Percentiles rank a stretch among this genome's conserved stretches.
Evolutionary conservation across 2,113 vertebrate species (phyloP).

Genomic region (Perca schrenkii): DNA sequence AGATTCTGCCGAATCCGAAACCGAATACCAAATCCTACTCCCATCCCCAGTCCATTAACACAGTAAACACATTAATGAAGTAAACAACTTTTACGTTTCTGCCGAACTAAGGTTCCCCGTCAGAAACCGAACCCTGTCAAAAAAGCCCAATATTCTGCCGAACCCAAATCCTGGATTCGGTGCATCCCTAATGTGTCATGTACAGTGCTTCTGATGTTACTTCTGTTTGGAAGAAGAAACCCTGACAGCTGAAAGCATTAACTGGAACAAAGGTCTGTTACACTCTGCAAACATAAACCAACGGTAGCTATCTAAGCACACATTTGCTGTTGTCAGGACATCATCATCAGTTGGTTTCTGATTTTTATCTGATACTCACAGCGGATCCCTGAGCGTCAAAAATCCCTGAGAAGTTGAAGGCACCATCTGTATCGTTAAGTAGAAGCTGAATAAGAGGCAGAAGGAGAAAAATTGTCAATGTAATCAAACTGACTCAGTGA

Average conservation of each 20-base stretch:
- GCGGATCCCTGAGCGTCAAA: slow-evolving; percentile 79
- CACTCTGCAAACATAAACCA: neutral
- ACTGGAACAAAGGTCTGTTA: neutral
- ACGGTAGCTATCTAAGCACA: neutral
- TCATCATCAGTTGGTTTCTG: neutral
- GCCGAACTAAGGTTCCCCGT: too few species aligned
- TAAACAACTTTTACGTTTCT: too few species aligned
- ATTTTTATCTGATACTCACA: slow-evolving; percentile 58
- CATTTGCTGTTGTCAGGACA: neutral
- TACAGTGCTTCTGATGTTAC: neutral
- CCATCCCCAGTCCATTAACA: too few species aligned
- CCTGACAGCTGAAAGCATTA: slow-evolving; percentile 2
- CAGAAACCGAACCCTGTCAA: too few species aligned
- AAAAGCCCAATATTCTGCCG: too few species aligned
- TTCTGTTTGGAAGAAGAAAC: neutral
- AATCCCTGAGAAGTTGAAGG: slow-evolving; percentile 87
- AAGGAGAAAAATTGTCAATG: slow-evolving; percentile 2
- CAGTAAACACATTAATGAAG: too few species aligned
- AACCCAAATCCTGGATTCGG: too few species aligned
- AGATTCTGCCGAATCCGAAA: too few species aligned
- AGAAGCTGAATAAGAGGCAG: slow-evolving; percentile 82
- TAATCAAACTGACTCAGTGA: accelerated
- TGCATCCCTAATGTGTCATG: neutral
- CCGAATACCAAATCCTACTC: too few species aligned
- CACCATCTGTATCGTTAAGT: slow-evolving; percentile 87